Percentiles rank a stretch among this genome's conserved stretches.
These are phyloP conservation scores for Loris lydekkerianus DNA, from an alignment of 2,797 vertebrate species.

Conservation along the genomic window DNA sequence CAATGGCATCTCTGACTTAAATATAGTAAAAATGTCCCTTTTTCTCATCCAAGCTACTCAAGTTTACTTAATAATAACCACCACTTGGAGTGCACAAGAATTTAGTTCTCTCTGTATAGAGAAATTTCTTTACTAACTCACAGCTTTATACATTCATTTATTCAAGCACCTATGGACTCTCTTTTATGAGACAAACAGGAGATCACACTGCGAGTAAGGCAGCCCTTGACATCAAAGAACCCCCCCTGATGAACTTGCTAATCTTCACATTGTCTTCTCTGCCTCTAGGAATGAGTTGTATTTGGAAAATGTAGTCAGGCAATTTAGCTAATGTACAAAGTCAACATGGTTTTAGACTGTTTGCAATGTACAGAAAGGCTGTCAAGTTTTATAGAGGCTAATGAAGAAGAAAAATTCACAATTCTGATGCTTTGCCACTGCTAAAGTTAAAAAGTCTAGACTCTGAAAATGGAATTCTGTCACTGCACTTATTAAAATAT, in stretches of 20 bases:
- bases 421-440: neutral
- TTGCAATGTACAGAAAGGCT: neutral
- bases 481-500: neutral
- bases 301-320: neutral
- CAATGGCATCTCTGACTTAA: conserved; percentile 49
- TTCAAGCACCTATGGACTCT: neutral
- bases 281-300: neutral
- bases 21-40: conserved; percentile 41
- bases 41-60: neutral
- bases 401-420: conserved; percentile 16
- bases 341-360: neutral
- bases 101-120: neutral
- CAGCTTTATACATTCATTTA: neutral
- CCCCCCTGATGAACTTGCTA: neutral
- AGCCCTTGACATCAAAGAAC: neutral
- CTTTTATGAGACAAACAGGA: neutral
- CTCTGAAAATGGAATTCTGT: conserved; percentile 71
- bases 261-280: neutral
- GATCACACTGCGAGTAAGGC: neutral
- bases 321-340: neutral
- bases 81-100: neutral
- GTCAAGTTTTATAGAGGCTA: conserved; percentile 27
- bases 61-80: neutral
- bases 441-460: conserved; percentile 32
- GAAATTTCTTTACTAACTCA: neutral